Evolutionary conservation across 1,140 invertebrate species (phyloP).

Genomic region (Meloidogyne floridensis): DNA sequence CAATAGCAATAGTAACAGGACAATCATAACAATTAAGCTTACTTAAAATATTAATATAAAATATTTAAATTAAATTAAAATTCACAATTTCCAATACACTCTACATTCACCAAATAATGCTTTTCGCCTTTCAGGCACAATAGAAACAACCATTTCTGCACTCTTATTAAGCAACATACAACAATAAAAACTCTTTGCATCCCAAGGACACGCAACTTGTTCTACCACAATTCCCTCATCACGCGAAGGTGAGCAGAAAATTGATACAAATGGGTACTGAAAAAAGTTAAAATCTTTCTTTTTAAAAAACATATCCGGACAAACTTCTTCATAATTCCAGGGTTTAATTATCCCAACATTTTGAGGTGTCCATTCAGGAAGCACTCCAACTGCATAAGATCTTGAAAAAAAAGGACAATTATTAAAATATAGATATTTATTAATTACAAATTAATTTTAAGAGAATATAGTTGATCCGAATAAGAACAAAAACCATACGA

Average conservation of each 20-base stretch:
- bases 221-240: neutral
- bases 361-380: constrained; percentile 22
- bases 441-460: constrained; percentile 3
- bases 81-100: constrained; percentile 5
- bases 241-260: neutral
- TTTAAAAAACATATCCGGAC: neutral
- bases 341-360: constrained; percentile 9
- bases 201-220: constrained; percentile 8
- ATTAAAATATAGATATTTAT: neutral
- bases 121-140: neutral
- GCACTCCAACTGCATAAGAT: constrained; percentile 2
- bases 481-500: constrained; percentile 1
- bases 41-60: neutral
- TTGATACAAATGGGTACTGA: neutral
- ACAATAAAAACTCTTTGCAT: constrained; percentile 10
- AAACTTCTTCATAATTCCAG: neutral
- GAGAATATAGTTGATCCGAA: neutral
- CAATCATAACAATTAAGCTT: neutral
- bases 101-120: constrained; percentile 3
- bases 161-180: neutral
- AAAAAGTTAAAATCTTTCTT: neutral
- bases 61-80: neutral
- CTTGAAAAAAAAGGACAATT: neutral
- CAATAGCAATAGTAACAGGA: neutral
- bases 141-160: neutral